Conservation (phyloP, 2,797 vertebrate species). For the Sebastolobus alascanus region DNA sequence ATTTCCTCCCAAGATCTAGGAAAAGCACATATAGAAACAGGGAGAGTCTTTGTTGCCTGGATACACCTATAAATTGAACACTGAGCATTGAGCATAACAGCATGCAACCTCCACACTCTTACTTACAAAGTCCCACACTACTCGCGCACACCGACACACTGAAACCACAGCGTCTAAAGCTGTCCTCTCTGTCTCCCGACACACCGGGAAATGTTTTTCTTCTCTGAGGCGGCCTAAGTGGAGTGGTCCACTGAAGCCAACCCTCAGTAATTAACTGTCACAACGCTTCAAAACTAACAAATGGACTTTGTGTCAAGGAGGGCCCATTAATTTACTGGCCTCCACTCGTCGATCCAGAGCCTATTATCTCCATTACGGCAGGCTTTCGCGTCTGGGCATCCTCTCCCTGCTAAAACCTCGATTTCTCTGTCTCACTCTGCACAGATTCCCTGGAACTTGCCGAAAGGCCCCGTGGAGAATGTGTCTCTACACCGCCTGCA, state of each 20-base stretch:
- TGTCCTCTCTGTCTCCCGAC: constrained; percentile 59
- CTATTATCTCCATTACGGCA: constrained; percentile 82
- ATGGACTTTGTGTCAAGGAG: constrained; percentile 83
- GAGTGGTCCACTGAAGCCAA: constrained; percentile 73
- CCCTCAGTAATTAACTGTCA: constrained; percentile 84
- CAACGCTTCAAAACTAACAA: constrained; percentile 84
- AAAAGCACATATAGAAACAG: constrained; percentile 9
- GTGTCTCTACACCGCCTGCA: constrained; percentile 1
- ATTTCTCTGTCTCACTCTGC: constrained; percentile 43
- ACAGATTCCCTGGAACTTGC: constrained; percentile 44
- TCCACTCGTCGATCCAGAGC: constrained; percentile 71
- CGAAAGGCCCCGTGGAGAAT: constrained; percentile 1
- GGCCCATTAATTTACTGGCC: constrained; percentile 81
- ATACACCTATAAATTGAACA: constrained; percentile 35
- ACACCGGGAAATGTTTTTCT: constrained; percentile 71
- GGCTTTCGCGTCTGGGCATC: constrained; percentile 61
- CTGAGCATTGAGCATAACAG: neutral
- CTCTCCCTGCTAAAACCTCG: constrained; percentile 48
- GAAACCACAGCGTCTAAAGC: constrained; percentile 58
- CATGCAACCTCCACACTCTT: constrained; percentile 15
- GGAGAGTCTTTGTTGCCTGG: constrained; percentile 8
- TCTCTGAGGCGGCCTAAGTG: constrained; percentile 61
- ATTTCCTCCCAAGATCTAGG: neutral
- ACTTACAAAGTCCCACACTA: neutral
- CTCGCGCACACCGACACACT: constrained; percentile 10